Evolutionary conservation across 2,797 vertebrate species (phyloP).

Genomic region (Clarias platycephalus): DNA sequence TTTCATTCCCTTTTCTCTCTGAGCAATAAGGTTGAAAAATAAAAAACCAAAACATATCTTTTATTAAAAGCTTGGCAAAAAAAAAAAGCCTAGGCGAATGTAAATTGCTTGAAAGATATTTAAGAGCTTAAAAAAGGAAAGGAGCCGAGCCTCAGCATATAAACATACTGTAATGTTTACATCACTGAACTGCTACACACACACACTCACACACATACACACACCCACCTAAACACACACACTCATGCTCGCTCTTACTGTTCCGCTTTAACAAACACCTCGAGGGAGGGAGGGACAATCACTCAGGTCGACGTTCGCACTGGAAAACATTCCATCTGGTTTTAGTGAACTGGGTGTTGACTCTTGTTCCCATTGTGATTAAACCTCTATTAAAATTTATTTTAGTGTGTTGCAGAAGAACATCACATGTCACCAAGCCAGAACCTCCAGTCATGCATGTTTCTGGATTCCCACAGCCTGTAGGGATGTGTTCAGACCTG

Average conservation of each 20-base stretch:
- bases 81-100: conserved; percentile 11
- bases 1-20: not conserved
- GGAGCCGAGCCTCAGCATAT: conserved; percentile 19
- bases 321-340: conserved; percentile 23
- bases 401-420: not conserved
- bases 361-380: not conserved
- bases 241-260: not conserved
- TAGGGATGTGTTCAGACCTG: conserved; percentile 56
- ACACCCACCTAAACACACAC: conserved; percentile 1
- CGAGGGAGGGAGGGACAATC: conserved; percentile 19
- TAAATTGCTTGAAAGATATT: conserved; percentile 20
- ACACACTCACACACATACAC: conserved; percentile 13
- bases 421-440: conserved; percentile 17
- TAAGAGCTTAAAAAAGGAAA: not conserved
- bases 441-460: conserved; percentile 1
- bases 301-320: conserved; percentile 35
- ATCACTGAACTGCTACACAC: conserved; percentile 20
- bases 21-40: not conserved
- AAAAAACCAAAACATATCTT: not conserved
- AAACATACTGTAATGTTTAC: conserved; percentile 45
- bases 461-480: not conserved
- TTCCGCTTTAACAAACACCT: conserved; percentile 44
- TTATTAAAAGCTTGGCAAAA: not conserved
- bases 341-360: conserved; percentile 2
- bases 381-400: not conserved